phyloP scores from a whole-genome alignment of 2,113 vertebrate species.

The Nycticebus coucang region DNA sequence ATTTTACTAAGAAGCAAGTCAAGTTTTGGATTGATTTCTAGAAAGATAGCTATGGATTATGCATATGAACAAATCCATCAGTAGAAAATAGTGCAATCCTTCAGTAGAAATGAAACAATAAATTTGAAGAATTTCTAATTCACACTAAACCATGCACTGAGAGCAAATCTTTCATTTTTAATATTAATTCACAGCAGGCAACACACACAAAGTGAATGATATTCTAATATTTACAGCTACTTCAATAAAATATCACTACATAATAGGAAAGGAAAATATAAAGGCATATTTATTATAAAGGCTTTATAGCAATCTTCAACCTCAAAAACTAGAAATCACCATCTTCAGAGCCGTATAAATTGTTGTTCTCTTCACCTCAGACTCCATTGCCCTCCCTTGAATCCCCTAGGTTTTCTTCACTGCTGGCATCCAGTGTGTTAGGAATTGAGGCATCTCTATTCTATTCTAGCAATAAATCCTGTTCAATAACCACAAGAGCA shows the following conservation, averaged over 20 bases:
- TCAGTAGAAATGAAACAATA: background rate
- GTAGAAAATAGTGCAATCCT: background rate
- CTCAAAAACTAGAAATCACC: constrained; percentile 32
- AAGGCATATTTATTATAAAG: background rate
- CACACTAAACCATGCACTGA: background rate
- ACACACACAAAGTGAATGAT: background rate
- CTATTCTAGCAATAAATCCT: background rate
- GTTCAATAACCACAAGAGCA: background rate
- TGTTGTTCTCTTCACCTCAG: background rate
- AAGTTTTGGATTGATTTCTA: background rate
- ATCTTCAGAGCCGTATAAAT: constrained; percentile 15
- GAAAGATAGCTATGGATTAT: background rate
- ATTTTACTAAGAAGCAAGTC: background rate
- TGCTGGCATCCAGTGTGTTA: background rate
- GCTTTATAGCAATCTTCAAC: background rate
- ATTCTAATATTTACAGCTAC: background rate
- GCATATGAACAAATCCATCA: background rate
- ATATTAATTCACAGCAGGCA: background rate
- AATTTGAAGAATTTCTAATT: constrained; percentile 20
- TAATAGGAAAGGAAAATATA: background rate
- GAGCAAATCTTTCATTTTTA: constrained; percentile 15
- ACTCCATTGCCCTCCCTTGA: background rate
- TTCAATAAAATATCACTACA: constrained; percentile 31
- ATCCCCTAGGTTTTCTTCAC: background rate
- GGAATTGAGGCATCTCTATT: background rate